phyloP scores from a whole-genome alignment of 2,888 invertebrate species.

The Leucoma salicis region DNA sequence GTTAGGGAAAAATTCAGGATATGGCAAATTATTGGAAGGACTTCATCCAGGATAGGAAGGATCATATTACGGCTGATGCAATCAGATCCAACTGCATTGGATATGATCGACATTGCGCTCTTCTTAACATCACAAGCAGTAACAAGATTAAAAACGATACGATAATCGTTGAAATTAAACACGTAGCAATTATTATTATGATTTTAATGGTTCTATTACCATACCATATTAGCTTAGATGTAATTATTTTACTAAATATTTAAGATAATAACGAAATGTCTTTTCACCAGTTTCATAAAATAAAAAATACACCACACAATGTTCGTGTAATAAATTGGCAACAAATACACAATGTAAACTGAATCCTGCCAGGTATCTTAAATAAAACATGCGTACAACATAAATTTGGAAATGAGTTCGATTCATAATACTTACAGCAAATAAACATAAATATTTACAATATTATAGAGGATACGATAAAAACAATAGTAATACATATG shows the following conservation, averaged over 20 bases:
- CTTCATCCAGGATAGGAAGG: no score
- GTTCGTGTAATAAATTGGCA: background rate
- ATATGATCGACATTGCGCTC: no score
- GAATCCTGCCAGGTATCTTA: background rate
- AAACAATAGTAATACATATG: no score
- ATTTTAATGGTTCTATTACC: slow-evolving; percentile 55
- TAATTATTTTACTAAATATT: slow-evolving; percentile 38
- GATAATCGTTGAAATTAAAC: slow-evolving; percentile 18
- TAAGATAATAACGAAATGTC: slow-evolving; percentile 41
- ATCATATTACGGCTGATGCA: no score
- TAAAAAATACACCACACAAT: slow-evolving; percentile 11
- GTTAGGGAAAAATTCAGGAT: no score
- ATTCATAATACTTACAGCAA: no score
- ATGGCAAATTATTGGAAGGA: no score
- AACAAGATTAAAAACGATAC: background rate
- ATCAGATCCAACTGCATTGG: no score
- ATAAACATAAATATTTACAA: no score
- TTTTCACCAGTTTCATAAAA: slow-evolving; percentile 29
- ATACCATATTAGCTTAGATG: slow-evolving; percentile 40
- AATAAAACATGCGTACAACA: background rate
- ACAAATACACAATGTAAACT: background rate
- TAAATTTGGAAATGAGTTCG: background rate
- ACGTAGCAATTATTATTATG: slow-evolving; percentile 20
- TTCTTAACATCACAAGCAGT: no score
- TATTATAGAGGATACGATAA: no score